Conservation (phyloP, 2,113 vertebrate species). For the Rissa tridactyla region DNA sequence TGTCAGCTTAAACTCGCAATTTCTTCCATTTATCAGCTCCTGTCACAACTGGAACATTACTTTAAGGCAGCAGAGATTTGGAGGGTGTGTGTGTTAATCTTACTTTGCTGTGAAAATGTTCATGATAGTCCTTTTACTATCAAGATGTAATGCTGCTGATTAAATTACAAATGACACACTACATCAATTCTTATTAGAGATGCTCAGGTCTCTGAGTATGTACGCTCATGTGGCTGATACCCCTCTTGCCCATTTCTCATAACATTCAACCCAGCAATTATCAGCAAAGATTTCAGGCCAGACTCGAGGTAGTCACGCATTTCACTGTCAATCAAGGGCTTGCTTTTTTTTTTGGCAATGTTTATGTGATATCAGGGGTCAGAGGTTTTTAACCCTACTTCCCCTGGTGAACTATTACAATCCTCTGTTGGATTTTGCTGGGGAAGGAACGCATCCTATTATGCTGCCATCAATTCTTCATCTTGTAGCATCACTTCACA, state of each 20-base stretch:
- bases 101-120: conserved; percentile 60
- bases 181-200: conserved; percentile 78
- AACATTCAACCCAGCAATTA: conserved; percentile 67
- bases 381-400: conserved; percentile 68
- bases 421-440: conserved; percentile 34
- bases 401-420: conserved; percentile 55
- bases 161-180: conserved; percentile 78
- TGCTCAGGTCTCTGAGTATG: conserved; percentile 59
- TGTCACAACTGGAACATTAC: conserved; percentile 54
- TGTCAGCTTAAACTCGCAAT: conserved; percentile 21
- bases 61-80: conserved; percentile 50
- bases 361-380: conserved; percentile 63
- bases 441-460: conserved; percentile 30
- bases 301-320: conserved; percentile 37
- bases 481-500: conserved; percentile 19
- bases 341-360: conserved; percentile 48
- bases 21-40: conserved; percentile 58
- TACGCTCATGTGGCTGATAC: conserved; percentile 58
- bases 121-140: conserved; percentile 65
- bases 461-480: conserved; percentile 42
- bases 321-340: conserved; percentile 57
- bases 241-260: conserved; percentile 46
- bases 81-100: conserved; percentile 47
- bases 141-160: conserved; percentile 75
- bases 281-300: conserved; percentile 44